Conservation (phyloP, 1,140 invertebrate genomes). For the Gonioctena quinquepunctata region DNA sequence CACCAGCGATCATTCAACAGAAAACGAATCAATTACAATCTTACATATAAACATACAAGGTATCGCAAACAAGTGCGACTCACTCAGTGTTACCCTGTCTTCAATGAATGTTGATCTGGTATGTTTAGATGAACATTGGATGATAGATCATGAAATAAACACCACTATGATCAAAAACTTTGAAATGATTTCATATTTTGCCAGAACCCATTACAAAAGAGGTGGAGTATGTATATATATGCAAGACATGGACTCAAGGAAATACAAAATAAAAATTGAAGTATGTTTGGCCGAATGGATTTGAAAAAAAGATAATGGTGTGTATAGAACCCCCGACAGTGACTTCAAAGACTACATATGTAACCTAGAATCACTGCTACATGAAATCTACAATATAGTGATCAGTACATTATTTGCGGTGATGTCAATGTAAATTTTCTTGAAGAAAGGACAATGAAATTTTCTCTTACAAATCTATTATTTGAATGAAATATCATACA, state of each 20-base stretch:
- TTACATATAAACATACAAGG: background rate
- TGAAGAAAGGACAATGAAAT: background rate
- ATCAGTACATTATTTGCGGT: background rate
- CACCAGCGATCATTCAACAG: background rate
- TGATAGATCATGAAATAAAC: background rate
- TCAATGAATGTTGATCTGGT: background rate
- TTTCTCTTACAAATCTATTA: background rate
- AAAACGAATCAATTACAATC: background rate
- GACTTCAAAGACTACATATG: background rate
- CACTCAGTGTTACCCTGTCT: background rate
- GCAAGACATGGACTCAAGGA: background rate
- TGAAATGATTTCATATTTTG: background rate
- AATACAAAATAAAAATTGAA: background rate
- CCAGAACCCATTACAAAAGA: background rate
- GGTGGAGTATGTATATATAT: slow-evolving; percentile 11
- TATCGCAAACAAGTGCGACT: background rate
- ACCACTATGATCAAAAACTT: background rate
- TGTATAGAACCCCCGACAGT: background rate
- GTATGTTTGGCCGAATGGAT: background rate
- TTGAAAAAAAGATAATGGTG: background rate
- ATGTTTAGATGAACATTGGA: background rate
- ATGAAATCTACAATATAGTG: background rate
- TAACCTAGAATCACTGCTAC: background rate
- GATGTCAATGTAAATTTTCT: slow-evolving; percentile 6
- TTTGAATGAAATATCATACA: background rate